These are phyloP conservation scores for Perdita meconis DNA, from an alignment of 2,888 invertebrate species.

Conservation along the genomic window DNA sequence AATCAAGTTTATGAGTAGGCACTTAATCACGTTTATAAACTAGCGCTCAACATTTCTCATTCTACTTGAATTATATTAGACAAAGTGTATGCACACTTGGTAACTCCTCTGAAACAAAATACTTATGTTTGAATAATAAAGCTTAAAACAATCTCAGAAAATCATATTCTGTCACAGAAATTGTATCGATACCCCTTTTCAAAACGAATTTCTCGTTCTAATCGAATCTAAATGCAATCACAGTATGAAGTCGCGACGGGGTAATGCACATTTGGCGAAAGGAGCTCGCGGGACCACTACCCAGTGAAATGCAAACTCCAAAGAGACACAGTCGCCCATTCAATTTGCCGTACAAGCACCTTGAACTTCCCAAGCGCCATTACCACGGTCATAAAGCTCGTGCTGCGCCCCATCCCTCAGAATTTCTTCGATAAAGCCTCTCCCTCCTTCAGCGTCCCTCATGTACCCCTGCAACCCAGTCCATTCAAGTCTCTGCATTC, in stretches of 20 bases:
- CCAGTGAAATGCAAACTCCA: constrained; percentile 4
- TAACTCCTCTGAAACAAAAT: too few relatives aligned
- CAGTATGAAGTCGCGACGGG: too few relatives aligned
- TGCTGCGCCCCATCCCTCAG: constrained; percentile 3
- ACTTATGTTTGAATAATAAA: too few relatives aligned
- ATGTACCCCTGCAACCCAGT: neutral
- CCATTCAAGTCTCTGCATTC: neutral
- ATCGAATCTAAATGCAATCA: neutral
- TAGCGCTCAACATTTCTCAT: too few relatives aligned
- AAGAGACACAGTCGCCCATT: constrained; percentile 28
- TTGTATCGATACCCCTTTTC: too few relatives aligned
- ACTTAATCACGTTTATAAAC: too few relatives aligned
- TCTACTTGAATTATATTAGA: too few relatives aligned
- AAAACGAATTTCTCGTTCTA: neutral
- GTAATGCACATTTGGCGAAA: neutral
- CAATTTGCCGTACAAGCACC: constrained; percentile 38
- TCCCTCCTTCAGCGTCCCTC: constrained; percentile 25
- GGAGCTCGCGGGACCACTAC: constrained; percentile 1
- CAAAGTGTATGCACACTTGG: too few relatives aligned
- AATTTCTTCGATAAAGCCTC: constrained; percentile 30
- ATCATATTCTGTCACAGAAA: too few relatives aligned
- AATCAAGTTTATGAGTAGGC: too few relatives aligned
- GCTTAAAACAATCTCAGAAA: too few relatives aligned
- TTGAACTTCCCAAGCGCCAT: constrained; percentile 41
- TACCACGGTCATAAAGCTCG: constrained; percentile 48